These are phyloP conservation scores for Papio anubis DNA, from an alignment of 2,113 vertebrate species.

Conservation along the genomic window DNA sequence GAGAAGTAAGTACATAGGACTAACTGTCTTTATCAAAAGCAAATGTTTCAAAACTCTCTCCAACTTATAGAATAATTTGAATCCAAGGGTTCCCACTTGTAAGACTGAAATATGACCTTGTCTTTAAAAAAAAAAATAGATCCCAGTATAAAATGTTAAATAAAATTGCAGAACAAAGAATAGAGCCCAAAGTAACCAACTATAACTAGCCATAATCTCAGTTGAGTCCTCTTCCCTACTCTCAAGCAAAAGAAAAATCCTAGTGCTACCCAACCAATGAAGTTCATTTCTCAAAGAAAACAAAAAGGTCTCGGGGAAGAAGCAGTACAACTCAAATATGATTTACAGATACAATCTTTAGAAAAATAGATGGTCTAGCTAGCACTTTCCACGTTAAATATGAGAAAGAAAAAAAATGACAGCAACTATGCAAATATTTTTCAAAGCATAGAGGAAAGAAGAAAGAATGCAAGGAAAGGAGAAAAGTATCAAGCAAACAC, in stretches of 20 bases:
- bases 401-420: conserved; percentile 3
- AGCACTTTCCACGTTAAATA: background rate
- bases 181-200: background rate
- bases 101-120: background rate
- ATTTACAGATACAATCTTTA: background rate
- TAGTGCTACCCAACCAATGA: background rate
- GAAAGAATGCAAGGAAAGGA: background rate
- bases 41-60: background rate
- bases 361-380: background rate
- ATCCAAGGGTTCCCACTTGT: background rate
- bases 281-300: conserved; percentile 9
- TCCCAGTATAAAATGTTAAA: background rate
- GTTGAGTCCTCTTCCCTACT: background rate
- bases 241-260: background rate
- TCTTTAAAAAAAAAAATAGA: background rate
- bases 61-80: background rate
- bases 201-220: background rate
- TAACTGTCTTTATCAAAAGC: background rate
- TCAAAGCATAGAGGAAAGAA: background rate
- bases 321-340: background rate
- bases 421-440: background rate
- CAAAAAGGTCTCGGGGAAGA: background rate
- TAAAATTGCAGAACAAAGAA: background rate
- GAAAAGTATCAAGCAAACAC: background rate
- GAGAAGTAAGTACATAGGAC: background rate